phyloP scores from a whole-genome alignment of 2,113 vertebrate genomes.

The Helogale parvula region DNA sequence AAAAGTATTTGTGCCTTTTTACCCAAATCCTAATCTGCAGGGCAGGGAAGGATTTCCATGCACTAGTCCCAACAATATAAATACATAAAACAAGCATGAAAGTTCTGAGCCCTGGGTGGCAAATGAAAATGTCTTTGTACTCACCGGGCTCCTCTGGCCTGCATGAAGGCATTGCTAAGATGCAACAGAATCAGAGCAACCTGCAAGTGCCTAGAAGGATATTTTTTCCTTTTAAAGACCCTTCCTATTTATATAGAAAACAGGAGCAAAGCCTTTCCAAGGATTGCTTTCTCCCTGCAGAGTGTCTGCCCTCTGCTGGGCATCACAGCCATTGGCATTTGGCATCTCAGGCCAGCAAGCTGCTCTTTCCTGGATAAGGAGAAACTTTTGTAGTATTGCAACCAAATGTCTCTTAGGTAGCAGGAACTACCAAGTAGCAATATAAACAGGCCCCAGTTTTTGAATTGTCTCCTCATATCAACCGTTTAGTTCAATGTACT shows the following conservation, averaged over 20 bases:
- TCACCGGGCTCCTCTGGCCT: not conserved
- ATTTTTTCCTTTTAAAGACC: not conserved
- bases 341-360: not conserved
- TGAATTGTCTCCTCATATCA: not conserved
- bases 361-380: not conserved
- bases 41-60: not conserved
- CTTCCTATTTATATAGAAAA: not conserved
- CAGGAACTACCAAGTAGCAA: not conserved
- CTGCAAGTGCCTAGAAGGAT: not conserved
- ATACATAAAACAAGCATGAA: not conserved
- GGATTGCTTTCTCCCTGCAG: not conserved
- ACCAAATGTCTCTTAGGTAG: not conserved
- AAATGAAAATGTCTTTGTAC: not conserved
- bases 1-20: not conserved
- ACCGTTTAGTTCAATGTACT: conserved; percentile 10
- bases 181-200: not conserved
- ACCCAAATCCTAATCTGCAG: not conserved
- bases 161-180: not conserved
- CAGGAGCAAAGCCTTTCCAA: not conserved
- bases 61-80: not conserved
- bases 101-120: not conserved
- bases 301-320: conserved; percentile 65
- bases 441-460: not conserved
- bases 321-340: not conserved
- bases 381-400: not conserved